Evolutionary conservation across 2,797 vertebrate genomes (phyloP).

Genomic region (Acanthis flammea): DNA sequence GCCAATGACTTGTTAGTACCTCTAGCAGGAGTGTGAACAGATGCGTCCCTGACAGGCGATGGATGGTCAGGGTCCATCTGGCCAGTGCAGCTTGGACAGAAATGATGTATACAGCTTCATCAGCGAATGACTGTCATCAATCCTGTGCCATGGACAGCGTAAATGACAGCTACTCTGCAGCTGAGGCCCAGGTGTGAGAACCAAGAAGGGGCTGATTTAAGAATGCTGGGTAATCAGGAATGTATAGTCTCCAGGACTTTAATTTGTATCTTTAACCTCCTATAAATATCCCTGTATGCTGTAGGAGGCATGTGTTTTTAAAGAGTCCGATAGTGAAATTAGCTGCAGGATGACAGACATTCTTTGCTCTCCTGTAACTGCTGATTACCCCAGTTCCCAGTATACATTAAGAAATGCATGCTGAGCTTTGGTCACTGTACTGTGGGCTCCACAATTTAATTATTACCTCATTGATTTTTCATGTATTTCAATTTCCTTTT

Average conservation of each 20-base stretch:
- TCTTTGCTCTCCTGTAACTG: constrained; percentile 71
- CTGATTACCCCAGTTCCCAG: constrained; percentile 65
- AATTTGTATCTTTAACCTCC: constrained; percentile 86
- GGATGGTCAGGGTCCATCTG: constrained; percentile 99
- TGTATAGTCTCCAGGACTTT: constrained; percentile 81
- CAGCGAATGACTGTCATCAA: constrained; percentile 99
- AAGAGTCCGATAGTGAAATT: constrained; percentile 74
- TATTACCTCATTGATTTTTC: constrained; percentile 84
- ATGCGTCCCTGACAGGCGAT: constrained; percentile 99
- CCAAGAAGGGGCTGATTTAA: constrained; percentile 83
- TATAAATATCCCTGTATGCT: constrained; percentile 83
- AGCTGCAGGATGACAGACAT: constrained; percentile 73
- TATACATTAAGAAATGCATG: constrained; percentile 73
- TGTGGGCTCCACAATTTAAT: constrained; percentile 76
- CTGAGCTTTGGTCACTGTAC: constrained; percentile 62
- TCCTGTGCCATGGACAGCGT: constrained; percentile 88
- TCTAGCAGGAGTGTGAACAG: constrained; percentile 98
- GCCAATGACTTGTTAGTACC: constrained; percentile 99
- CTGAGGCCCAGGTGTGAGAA: constrained; percentile 94
- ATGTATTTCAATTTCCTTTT: constrained; percentile 81
- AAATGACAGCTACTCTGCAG: constrained; percentile 92
- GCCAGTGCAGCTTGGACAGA: constrained; percentile 99
- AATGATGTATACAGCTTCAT: constrained; percentile 99
- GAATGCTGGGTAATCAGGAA: constrained; percentile 94
- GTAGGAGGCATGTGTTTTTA: constrained; percentile 78